Base-by-base conservation (phyloP, 37 sponge, comb jelly and placozoan species). In the Lycopodina hypogea region DNA sequence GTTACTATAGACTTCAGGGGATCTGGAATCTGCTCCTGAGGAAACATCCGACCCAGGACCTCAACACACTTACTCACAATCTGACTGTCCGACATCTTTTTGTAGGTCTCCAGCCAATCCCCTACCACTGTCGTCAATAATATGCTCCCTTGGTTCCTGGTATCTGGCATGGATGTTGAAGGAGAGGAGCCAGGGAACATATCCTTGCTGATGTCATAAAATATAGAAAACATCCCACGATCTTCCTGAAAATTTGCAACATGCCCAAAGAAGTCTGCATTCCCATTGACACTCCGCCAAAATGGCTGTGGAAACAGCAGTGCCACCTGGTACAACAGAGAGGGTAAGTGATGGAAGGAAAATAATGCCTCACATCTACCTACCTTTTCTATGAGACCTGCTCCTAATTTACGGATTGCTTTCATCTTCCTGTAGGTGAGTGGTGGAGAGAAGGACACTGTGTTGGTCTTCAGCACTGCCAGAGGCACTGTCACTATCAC, bases 181-280 rank as follows among this genome's bases (percentile, higher is more conserved):
- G n/a, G n/a, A n/a, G n/a, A n/a, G n/a, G n/a, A n/a, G n/a, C n/a
- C n/a, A n/a, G n/a, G n/a, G n/a, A n/a, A n/a, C n/a, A n/a, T n/a
- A n/a, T n/a, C n/a, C n/a, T n/a, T n/a, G n/a, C n/a, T n/a, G n/a
- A n/a, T n/a, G 57, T 95, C 95, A 76, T 95, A 95, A 53, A 90
- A 88, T 69, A 95, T 70, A 24, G 83, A 78, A 75, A 88, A 95
- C 71, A 95, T 73, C 21, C 92, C 95, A 28, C 95, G 39, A 19
- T 72, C 42, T 15, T 75, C 78, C 3, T 32, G 37, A 41, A 56
- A 79, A 23, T 38, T 37, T 15, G 87, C n/a, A 3, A 95, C 74
- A 42, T 86, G 95, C 28, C 95, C 95, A 80, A 95, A 95, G 81
- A 95, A 90, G 59, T 95, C 89, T 50, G 89, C 78, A 77, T 74